phyloP scores from a whole-genome alignment of 2,113 vertebrate species.

The Oncorhynchus kisutch region DNA sequence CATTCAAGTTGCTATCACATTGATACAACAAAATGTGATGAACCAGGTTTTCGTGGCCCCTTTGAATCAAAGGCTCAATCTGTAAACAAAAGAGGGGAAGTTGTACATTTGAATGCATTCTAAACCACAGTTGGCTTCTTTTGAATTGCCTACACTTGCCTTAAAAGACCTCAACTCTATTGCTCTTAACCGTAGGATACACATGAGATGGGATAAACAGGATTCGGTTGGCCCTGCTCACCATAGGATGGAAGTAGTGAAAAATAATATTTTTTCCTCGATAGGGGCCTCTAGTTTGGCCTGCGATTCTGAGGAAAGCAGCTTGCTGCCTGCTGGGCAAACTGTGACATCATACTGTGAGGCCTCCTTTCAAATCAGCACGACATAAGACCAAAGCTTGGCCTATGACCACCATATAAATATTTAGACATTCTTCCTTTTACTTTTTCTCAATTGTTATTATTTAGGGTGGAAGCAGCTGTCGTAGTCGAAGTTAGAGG shows the following conservation, averaged over 20 bases:
- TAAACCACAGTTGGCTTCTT: no score
- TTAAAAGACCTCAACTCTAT: neutral
- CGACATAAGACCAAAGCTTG: constrained; percentile 33
- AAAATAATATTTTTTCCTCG: constrained; percentile 29
- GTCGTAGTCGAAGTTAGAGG: constrained; percentile 5
- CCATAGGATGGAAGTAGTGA: neutral
- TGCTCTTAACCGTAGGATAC: neutral
- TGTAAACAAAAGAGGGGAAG: constrained; percentile 40
- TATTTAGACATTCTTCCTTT: constrained; percentile 41
- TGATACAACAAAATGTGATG: constrained; percentile 88
- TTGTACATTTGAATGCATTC: neutral
- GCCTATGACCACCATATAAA: constrained; percentile 42
- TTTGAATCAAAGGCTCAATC: constrained; percentile 84
- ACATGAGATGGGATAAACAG: neutral
- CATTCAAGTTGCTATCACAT: constrained; percentile 78
- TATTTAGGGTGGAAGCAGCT: constrained; percentile 24
- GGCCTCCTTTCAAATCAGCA: constrained; percentile 31
- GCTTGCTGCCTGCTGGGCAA: constrained; percentile 31
- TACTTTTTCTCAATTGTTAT: constrained; percentile 16
- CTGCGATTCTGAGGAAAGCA: constrained; percentile 45
- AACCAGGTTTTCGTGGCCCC: constrained; percentile 80
- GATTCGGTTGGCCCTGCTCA: neutral
- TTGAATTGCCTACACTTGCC: neutral
- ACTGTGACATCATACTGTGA: constrained; percentile 27
- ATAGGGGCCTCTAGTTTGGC: constrained; percentile 30